These are phyloP conservation scores for Cheilosia grossa DNA, from an alignment of 2,888 invertebrate genomes.

Conservation along the genomic window DNA sequence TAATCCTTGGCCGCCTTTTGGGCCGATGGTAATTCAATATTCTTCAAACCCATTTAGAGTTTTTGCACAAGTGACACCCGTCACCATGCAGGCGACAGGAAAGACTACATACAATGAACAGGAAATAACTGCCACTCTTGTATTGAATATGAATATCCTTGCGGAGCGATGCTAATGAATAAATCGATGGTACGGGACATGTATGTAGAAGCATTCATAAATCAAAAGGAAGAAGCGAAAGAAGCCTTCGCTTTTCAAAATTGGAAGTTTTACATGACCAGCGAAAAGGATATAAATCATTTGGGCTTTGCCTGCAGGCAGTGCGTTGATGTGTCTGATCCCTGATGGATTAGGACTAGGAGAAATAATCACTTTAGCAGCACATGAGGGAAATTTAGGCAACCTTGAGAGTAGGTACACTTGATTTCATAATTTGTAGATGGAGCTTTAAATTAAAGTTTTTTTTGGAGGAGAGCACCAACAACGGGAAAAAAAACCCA, in stretches of 20 bases:
- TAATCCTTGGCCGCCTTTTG: not conserved
- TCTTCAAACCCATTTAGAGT: constrained; percentile 6
- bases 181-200: not conserved
- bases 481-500: no score
- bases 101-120: not conserved
- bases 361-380: not conserved
- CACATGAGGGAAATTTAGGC: not conserved
- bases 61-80: constrained; percentile 1
- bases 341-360: not conserved
- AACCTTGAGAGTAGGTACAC: no score
- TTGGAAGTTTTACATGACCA: not conserved
- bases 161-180: not conserved
- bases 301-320: not conserved
- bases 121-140: not conserved
- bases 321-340: not conserved
- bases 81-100: not conserved
- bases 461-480: no score
- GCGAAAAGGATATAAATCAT: constrained; percentile 35
- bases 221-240: constrained; percentile 7
- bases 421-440: no score
- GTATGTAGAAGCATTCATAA: constrained; percentile 20
- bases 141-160: constrained; percentile 32
- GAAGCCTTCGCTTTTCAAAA: not conserved
- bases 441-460: no score
- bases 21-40: constrained; percentile 16